Evolutionary conservation across 1,140 invertebrate species (phyloP).

Genomic region (Elymnias hypermnestra): DNA sequence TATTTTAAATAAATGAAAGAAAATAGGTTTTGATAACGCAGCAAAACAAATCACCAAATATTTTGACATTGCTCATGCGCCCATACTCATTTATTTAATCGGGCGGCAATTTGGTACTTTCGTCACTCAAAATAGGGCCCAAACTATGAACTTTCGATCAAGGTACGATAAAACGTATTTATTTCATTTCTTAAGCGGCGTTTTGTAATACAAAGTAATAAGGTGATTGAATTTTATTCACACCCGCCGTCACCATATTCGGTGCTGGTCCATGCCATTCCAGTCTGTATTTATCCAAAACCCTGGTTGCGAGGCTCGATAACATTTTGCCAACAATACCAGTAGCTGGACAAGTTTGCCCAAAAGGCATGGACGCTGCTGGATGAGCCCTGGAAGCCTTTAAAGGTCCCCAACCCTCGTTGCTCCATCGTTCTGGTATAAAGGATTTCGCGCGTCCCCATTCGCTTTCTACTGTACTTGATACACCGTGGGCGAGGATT

Average conservation of each 20-base stretch:
- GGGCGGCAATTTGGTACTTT: too few relatives aligned
- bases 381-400: constrained; percentile 46
- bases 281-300: constrained; percentile 52
- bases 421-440: constrained; percentile 58
- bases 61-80: too few relatives aligned
- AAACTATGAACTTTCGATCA: too few relatives aligned
- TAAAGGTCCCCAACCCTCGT: constrained; percentile 48
- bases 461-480: constrained; percentile 52
- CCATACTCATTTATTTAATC: too few relatives aligned
- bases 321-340: constrained; percentile 43
- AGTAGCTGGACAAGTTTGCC: constrained; percentile 45
- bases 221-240: constrained; percentile 54
- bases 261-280: constrained; percentile 61
- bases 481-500: constrained; percentile 56
- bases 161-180: too few relatives aligned
- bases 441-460: constrained; percentile 56
- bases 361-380: constrained; percentile 47
- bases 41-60: too few relatives aligned
- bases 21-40: too few relatives aligned
- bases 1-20: too few relatives aligned
- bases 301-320: constrained; percentile 30
- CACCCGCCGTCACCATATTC: constrained; percentile 35
- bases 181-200: constrained; percentile 42
- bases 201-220: constrained; percentile 64
- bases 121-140: too few relatives aligned